Conservation (phyloP, 2,797 vertebrate species). For the Acropternis orthonyx region DNA sequence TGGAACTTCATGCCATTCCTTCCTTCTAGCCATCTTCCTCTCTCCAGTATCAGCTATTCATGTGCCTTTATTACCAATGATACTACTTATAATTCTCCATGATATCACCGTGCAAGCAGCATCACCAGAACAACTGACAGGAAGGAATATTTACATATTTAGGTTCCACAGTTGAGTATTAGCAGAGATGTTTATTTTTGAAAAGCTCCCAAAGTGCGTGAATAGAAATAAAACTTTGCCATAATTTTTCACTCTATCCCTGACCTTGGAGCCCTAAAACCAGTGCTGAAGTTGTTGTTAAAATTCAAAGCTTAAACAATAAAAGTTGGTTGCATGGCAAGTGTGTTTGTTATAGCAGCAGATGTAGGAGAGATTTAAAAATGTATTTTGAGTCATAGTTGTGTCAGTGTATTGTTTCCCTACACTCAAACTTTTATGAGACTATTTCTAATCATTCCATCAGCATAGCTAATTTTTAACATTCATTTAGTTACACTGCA, state of each 20-base stretch:
- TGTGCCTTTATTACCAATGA: background rate
- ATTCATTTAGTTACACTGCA: background rate
- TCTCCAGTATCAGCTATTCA: background rate
- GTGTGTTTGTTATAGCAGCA: background rate
- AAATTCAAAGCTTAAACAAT: background rate
- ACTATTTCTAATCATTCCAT: background rate
- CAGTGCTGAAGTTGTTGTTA: background rate
- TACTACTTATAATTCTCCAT: background rate
- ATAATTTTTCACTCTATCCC: background rate
- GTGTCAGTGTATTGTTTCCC: background rate
- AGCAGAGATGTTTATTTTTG: background rate
- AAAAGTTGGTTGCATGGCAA: background rate
- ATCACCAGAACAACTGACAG: background rate
- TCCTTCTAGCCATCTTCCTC: background rate
- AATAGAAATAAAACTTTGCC: background rate
- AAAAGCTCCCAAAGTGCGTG: background rate
- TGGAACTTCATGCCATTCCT: background rate
- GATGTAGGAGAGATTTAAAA: background rate
- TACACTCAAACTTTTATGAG: conserved; percentile 27
- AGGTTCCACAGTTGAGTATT: background rate
- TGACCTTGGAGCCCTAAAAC: background rate
- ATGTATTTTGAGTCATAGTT: background rate
- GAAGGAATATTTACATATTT: background rate
- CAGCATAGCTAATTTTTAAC: background rate
- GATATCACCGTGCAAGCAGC: background rate